These are phyloP conservation scores for Oegoconia quadripuncta DNA, from an alignment of 2,888 invertebrate species.

Conservation along the genomic window DNA sequence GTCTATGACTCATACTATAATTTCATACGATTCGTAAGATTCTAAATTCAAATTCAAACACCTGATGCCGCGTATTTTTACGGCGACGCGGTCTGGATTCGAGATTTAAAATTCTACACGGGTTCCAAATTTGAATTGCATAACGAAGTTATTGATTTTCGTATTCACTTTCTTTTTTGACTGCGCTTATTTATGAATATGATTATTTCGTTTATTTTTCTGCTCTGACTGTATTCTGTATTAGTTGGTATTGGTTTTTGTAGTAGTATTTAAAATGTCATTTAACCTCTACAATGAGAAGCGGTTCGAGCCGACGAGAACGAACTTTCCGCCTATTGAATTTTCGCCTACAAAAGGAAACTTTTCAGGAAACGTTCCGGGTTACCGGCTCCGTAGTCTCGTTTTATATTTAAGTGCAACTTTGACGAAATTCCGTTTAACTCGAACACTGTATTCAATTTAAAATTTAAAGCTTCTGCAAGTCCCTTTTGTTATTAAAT, in stretches of 20 bases:
- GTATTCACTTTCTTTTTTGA: slow-evolving; percentile 5
- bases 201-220: slow-evolving; percentile 8
- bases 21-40: slow-evolving; percentile 21
- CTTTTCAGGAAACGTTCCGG: slow-evolving; percentile 67
- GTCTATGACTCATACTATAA: too few species aligned
- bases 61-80: slow-evolving; percentile 21
- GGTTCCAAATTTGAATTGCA: slow-evolving; percentile 33
- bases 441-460: slow-evolving; percentile 47
- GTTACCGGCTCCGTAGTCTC: slow-evolving; percentile 49
- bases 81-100: slow-evolving; percentile 27
- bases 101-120: slow-evolving; percentile 34
- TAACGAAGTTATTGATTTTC: slow-evolving; percentile 9
- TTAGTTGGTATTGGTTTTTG: neutral
- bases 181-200: too few species aligned
- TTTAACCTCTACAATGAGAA: slow-evolving; percentile 48
- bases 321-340: slow-evolving; percentile 66
- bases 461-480: slow-evolving; percentile 32
- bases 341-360: slow-evolving; percentile 68
- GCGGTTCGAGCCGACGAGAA: slow-evolving; percentile 39
- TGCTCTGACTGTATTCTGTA: neutral
- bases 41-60: slow-evolving; percentile 38
- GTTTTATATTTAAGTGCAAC: slow-evolving; percentile 61
- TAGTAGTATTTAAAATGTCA: slow-evolving; percentile 31
- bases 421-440: slow-evolving; percentile 55
- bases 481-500: slow-evolving; percentile 15